Percentiles rank a stretch among this genome's conserved stretches.
Conservation (phyloP, 2,888 invertebrate genomes). For the Lottia gigantea region DNA sequence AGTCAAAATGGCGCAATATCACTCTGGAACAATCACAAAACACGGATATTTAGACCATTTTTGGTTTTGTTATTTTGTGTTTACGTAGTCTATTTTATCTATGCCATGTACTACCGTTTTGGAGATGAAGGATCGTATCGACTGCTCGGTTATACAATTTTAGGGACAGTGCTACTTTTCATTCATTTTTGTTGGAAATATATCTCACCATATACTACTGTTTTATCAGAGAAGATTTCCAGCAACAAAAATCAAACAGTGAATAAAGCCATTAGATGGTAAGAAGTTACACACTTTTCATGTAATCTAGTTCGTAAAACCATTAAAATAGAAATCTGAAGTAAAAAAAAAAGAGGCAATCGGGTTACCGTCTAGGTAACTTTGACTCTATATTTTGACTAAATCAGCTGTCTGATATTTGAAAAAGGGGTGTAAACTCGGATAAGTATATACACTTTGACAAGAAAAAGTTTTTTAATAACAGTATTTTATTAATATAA, state of each 20-base stretch:
- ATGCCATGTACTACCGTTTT: conserved; percentile 49
- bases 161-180: conserved; percentile 30
- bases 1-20: conserved; percentile 12
- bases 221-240: background rate
- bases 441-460: too few species aligned
- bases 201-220: background rate
- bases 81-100: conserved; percentile 56
- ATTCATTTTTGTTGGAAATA: background rate
- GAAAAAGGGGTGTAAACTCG: too few species aligned
- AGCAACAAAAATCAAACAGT: background rate
- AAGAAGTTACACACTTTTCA: background rate
- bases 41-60: conserved; percentile 21
- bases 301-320: too few species aligned
- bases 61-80: conserved; percentile 23
- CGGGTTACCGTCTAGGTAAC: too few species aligned
- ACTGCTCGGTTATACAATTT: conserved; percentile 51
- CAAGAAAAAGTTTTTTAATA: too few species aligned
- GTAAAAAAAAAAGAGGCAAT: too few species aligned
- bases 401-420: too few species aligned
- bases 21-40: conserved; percentile 15
- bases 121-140: conserved; percentile 55
- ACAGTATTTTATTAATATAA: too few species aligned
- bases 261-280: background rate
- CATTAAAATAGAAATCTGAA: too few species aligned
- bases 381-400: too few species aligned